Conservation (phyloP, 2,888 invertebrate species). For the Geophilus truncorum region DNA sequence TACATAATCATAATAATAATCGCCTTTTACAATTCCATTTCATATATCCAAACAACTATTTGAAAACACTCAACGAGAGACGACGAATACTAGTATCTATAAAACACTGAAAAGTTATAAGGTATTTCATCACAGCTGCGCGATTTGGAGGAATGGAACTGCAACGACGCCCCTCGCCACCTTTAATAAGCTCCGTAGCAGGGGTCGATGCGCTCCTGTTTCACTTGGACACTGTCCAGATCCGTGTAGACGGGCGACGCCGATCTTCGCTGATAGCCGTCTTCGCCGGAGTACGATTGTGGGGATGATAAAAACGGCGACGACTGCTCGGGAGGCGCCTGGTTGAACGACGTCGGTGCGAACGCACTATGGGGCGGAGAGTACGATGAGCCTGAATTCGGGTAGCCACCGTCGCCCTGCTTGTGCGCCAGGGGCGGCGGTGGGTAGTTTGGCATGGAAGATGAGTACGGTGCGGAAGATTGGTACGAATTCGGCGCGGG, state of each 20-base stretch:
- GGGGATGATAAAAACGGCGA: slow-evolving; percentile 49
- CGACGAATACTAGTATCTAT: neutral
- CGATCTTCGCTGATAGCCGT: slow-evolving; percentile 42
- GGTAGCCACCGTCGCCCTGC: neutral
- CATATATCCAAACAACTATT: neutral
- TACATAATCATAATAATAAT: too few species aligned
- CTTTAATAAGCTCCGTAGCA: slow-evolving; percentile 55
- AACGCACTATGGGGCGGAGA: slow-evolving; percentile 30
- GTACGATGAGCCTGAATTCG: slow-evolving; percentile 20
- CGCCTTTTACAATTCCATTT: too few species aligned
- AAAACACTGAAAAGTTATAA: neutral
- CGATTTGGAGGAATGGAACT: neutral
- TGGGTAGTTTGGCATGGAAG: slow-evolving; percentile 4
- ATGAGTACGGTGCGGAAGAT: neutral
- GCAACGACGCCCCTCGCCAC: neutral
- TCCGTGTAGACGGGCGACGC: slow-evolving; percentile 37
- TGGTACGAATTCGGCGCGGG: neutral
- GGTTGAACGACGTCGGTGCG: slow-evolving; percentile 1
- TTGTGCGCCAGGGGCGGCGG: slow-evolving; percentile 9
- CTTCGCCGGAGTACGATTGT: slow-evolving; percentile 43
- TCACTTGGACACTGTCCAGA: slow-evolving; percentile 41
- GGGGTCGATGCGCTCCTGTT: slow-evolving; percentile 53
- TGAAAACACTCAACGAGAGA: neutral
- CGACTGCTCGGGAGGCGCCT: slow-evolving; percentile 43
- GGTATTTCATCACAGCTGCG: neutral